Conservation (phyloP, 2,113 vertebrate genomes). For the Scophthalmus maximus region DNA sequence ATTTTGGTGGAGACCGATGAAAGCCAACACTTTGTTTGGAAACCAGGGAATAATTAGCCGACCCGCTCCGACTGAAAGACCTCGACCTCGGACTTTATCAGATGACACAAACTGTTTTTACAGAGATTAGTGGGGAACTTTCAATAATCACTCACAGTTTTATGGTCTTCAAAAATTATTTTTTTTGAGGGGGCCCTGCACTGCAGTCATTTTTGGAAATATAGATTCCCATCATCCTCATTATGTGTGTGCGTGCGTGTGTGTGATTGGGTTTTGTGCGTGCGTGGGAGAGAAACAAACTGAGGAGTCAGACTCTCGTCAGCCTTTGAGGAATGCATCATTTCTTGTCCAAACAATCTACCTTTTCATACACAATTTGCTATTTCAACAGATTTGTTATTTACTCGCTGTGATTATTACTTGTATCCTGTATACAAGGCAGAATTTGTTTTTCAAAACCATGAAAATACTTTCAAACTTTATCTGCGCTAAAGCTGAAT, state of each 20-base stretch:
- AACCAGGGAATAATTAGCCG: constrained; percentile 9
- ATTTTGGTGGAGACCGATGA: not conserved
- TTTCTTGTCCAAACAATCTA: constrained; percentile 11
- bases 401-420: not conserved
- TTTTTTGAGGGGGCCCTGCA: too few species aligned
- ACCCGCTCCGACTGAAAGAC: too few species aligned
- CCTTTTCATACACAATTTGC: not conserved
- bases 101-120: constrained; percentile 18
- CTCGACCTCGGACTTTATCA: not conserved
- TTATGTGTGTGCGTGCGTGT: not conserved
- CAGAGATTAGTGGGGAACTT: constrained; percentile 4
- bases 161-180: not conserved
- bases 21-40: constrained; percentile 19
- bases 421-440: not conserved
- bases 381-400: constrained; percentile 20
- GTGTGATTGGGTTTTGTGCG: not conserved
- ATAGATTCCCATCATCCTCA: not conserved
- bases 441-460: constrained; percentile 2
- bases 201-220: constrained; percentile 12
- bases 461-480: not conserved
- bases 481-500: not conserved
- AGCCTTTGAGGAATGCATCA: not conserved
- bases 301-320: not conserved
- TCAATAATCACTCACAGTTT: constrained; percentile 27
- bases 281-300: not conserved